Evolutionary conservation across 2,888 invertebrate species (phyloP).

Genomic region (Aphodius granarius): DNA sequence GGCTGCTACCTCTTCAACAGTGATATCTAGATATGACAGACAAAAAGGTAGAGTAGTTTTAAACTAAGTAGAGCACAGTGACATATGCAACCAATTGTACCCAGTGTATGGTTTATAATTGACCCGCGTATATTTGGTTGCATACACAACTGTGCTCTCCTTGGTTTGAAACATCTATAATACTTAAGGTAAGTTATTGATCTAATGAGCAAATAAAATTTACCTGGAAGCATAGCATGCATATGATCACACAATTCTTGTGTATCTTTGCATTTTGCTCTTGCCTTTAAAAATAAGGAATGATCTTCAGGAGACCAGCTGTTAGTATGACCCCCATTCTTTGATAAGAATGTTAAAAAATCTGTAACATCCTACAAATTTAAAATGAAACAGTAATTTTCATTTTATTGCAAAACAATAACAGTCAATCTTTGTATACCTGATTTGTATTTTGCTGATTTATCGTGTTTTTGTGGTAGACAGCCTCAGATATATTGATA

Average conservation of each 20-base stretch:
- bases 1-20: slow-evolving; percentile 49
- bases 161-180: too few species aligned
- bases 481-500: slow-evolving; percentile 22
- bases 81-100: too few species aligned
- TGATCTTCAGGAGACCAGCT: slow-evolving; percentile 63
- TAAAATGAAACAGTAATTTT: slow-evolving; percentile 31
- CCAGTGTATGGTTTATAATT: too few species aligned
- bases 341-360: slow-evolving; percentile 59
- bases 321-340: slow-evolving; percentile 57
- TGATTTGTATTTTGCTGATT: slow-evolving; percentile 23
- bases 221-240: slow-evolving; percentile 46
- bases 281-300: slow-evolving; percentile 55
- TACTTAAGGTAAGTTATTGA: neutral
- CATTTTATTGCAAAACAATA: too few species aligned
- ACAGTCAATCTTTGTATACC: slow-evolving; percentile 28
- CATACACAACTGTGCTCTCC: too few species aligned
- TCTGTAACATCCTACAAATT: slow-evolving; percentile 57
- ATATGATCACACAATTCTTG: slow-evolving; percentile 39
- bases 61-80: too few species aligned
- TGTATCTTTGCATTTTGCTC: slow-evolving; percentile 43
- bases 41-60: neutral
- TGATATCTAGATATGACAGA: slow-evolving; percentile 45
- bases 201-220: slow-evolving; percentile 6
- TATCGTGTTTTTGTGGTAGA: slow-evolving; percentile 27
- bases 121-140: too few species aligned